Evolutionary conservation across 1,140 invertebrate genomes (phyloP).

Genomic region (Lucilia sericata): DNA sequence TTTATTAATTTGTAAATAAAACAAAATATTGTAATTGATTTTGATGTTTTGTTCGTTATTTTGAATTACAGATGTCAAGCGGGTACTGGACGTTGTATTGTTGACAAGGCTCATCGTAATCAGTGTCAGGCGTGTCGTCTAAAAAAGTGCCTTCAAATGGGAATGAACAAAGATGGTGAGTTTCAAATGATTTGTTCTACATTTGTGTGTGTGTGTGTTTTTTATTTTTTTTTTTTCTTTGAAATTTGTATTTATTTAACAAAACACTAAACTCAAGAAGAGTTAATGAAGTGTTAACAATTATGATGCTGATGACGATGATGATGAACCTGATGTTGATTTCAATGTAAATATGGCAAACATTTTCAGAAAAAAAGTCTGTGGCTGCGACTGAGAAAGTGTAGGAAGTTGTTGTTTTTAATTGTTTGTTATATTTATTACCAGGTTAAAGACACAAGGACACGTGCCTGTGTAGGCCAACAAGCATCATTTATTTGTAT

Average conservation of each 20-base stretch:
- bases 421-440: slow-evolving; percentile 23
- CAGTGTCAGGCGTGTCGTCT: slow-evolving; percentile 98
- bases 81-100: slow-evolving; percentile 93
- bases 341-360: neutral
- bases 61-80: slow-evolving; percentile 90
- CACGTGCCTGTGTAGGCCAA: slow-evolving; percentile 20
- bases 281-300: slow-evolving; percentile 26
- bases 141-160: slow-evolving; percentile 98
- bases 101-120: slow-evolving; percentile 98
- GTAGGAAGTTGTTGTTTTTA: slow-evolving; percentile 9
- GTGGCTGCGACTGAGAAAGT: neutral
- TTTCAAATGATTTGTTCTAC: slow-evolving; percentile 51
- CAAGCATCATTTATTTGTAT: neutral
- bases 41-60: slow-evolving; percentile 2
- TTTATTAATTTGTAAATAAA: neutral
- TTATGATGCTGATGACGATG: neutral
- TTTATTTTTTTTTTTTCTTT: no score
- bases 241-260: neutral
- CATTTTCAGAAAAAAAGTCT: no score
- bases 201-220: no score
- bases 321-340: neutral
- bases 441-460: slow-evolving; percentile 35
- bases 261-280: neutral
- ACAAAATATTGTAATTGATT: slow-evolving; percentile 16
- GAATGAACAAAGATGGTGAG: slow-evolving; percentile 99